Evolutionary conservation across 1,140 invertebrate genomes (phyloP).

Genomic region (Drosophila albomicans): DNA sequence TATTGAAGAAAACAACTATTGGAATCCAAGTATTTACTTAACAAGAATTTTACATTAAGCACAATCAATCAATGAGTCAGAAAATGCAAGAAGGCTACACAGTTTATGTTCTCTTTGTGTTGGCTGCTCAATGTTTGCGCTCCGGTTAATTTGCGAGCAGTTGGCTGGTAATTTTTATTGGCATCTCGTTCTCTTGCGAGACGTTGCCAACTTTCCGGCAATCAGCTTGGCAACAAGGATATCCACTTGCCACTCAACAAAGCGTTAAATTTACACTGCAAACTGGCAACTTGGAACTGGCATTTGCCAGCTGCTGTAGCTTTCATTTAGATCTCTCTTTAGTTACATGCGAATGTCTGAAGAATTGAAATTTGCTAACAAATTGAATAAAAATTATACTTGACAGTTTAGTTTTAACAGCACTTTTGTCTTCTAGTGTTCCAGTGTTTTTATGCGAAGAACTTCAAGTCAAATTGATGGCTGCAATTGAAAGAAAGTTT

Average conservation of each 20-base stretch:
- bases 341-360: background rate
- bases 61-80: constrained; percentile 11
- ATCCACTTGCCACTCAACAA: constrained; percentile 57
- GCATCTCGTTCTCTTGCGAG: constrained; percentile 38
- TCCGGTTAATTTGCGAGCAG: constrained; percentile 61
- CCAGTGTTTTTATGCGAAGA: background rate
- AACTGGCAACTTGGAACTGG: constrained; percentile 31
- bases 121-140: constrained; percentile 42
- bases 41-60: constrained; percentile 11
- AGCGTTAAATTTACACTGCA: constrained; percentile 58
- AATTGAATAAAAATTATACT: constrained; percentile 69
- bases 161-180: constrained; percentile 65
- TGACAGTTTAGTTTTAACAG: constrained; percentile 49
- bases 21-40: background rate
- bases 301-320: constrained; percentile 8
- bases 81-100: constrained; percentile 2
- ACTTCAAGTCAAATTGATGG: constrained; percentile 8
- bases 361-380: constrained; percentile 28
- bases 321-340: background rate
- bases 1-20: background rate
- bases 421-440: background rate
- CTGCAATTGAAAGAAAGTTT: background rate
- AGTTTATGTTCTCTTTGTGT: constrained; percentile 18
- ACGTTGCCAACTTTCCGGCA: constrained; percentile 33
- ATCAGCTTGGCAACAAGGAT: constrained; percentile 46